phyloP scores from a whole-genome alignment of 2,113 vertebrate species.

The Capreolus pygargus region DNA sequence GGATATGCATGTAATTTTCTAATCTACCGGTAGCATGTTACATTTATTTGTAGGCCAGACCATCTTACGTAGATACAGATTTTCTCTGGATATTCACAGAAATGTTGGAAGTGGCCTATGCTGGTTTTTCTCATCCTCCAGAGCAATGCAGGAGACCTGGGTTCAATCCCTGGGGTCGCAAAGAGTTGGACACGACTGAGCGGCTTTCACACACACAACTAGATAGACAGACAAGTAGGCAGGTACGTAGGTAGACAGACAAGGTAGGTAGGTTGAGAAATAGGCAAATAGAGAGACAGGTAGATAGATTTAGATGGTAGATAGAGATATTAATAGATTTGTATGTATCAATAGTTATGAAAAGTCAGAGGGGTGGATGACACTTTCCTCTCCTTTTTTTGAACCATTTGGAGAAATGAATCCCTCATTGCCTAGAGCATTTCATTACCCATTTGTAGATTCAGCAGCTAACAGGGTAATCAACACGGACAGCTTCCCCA shows the following conservation, averaged over 20 bases:
- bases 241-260: background rate
- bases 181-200: accelerated
- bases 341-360: background rate
- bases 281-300: background rate
- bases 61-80: background rate
- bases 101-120: background rate
- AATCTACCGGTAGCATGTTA: accelerated
- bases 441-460: background rate
- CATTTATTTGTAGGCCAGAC: background rate
- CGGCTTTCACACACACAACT: background rate
- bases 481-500: background rate
- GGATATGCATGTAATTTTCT: accelerated
- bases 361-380: background rate
- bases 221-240: background rate
- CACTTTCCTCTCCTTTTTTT: background rate
- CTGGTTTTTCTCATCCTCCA: background rate
- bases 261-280: background rate
- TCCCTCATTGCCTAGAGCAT: background rate
- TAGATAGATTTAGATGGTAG: accelerated
- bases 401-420: background rate
- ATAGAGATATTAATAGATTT: background rate
- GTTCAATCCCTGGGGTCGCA: accelerated
- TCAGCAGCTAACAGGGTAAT: too few species aligned
- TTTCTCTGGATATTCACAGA: background rate
- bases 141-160: background rate